Evolutionary conservation across 2,888 invertebrate genomes (phyloP).

Genomic region (Mechanitis mazaeus): DNA sequence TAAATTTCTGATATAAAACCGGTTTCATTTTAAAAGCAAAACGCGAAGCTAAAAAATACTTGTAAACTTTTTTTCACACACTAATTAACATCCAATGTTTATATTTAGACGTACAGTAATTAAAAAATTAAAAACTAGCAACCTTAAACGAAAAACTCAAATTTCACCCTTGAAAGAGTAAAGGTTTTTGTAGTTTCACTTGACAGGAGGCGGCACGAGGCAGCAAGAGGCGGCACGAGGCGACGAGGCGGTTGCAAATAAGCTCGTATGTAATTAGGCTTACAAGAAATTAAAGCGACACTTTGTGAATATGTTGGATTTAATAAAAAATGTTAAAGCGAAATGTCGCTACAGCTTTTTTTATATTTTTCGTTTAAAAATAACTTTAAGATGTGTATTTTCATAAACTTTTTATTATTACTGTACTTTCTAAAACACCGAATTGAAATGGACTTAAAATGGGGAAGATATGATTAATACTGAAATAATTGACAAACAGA

Average conservation of each 20-base stretch:
- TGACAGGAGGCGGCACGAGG: slow-evolving; percentile 36
- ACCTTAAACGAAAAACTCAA: slow-evolving; percentile 29
- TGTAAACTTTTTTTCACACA: slow-evolving; percentile 6
- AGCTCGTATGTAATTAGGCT: slow-evolving; percentile 67
- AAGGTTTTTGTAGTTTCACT: slow-evolving; percentile 48
- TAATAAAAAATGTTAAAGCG: slow-evolving; percentile 18
- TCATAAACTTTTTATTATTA: too few relatives aligned
- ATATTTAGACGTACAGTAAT: slow-evolving; percentile 10
- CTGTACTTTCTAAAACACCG: too few relatives aligned
- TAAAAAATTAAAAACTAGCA: slow-evolving; percentile 20
- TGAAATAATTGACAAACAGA: too few relatives aligned
- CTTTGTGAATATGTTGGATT: slow-evolving; percentile 31
- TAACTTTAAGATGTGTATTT: too few relatives aligned
- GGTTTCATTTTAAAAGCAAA: not conserved
- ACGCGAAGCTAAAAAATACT: not conserved
- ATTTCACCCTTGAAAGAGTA: slow-evolving; percentile 54
- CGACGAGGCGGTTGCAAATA: slow-evolving; percentile 34
- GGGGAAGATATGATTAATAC: too few relatives aligned
- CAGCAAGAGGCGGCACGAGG: slow-evolving; percentile 11
- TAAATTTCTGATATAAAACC: not conserved
- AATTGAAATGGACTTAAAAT: too few relatives aligned
- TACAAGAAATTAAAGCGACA: slow-evolving; percentile 58
- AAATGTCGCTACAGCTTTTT: not conserved
- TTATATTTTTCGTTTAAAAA: not conserved
- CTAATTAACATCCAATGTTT: slow-evolving; percentile 2